phyloP scores from a whole-genome alignment of 1,140 invertebrate genomes.

The fruit fly (Drosophila melanogaster) region Release_6_plus_ISO1_MT NC_004354.4:13597501-13598000 shows the following conservation, averaged over 20 bases:
- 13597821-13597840: conserved; percentile 72
- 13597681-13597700: conserved; percentile 57
- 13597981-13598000: conserved; percentile 41
- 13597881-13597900: conserved; percentile 62
- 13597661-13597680: conserved; percentile 54
- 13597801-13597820: conserved; percentile 68
- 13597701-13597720: conserved; percentile 49
- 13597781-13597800: conserved; percentile 60
- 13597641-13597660: conserved; percentile 76
- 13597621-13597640: conserved; percentile 76
- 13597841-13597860: conserved; percentile 65
- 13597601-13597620: conserved; percentile 75
- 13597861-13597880: conserved; percentile 72
- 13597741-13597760: conserved; percentile 53
- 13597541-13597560: conserved; percentile 49
- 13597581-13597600: conserved; percentile 64
- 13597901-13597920: conserved; percentile 73
- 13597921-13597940: conserved; percentile 44
- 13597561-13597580: conserved; percentile 49
- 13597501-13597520: conserved; percentile 48
- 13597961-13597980: conserved; percentile 57
- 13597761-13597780: conserved; percentile 56
- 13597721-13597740: conserved; percentile 66
- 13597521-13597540: conserved; percentile 48
- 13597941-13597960: conserved; percentile 45